Evolutionary conservation across 2,113 vertebrate genomes (phyloP).

Genomic region (Probosciger aterrimus): DNA sequence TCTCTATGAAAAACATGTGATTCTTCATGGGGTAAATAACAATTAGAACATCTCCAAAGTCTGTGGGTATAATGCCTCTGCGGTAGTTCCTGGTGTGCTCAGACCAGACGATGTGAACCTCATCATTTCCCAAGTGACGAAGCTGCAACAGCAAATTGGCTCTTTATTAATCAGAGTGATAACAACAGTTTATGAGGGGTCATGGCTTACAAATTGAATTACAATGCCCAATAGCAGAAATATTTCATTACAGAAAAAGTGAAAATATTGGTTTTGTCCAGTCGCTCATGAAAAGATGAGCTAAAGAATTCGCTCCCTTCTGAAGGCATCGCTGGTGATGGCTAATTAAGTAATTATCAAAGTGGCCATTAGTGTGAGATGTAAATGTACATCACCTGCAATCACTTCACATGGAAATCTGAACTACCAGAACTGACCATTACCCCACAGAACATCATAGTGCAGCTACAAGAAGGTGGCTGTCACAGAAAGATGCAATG

Average conservation of each 20-base stretch:
- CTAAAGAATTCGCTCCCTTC: conserved; percentile 17
- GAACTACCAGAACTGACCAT: not conserved
- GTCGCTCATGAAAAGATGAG: conserved; percentile 27
- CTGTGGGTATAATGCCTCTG: conserved; percentile 94
- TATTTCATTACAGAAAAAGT: conserved; percentile 61
- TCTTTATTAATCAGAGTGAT: conserved; percentile 73
- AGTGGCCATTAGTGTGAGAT: conserved; percentile 28
- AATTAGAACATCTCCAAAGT: conserved; percentile 97
- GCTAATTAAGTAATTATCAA: conserved; percentile 61
- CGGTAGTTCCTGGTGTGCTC: conserved; percentile 97
- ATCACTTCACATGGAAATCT: conserved; percentile 1
- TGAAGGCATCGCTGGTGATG: conserved; percentile 20
- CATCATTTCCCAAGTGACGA: conserved; percentile 98
- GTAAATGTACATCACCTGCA: conserved; percentile 20
- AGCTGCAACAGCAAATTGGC: conserved; percentile 83
- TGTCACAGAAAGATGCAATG: not conserved
- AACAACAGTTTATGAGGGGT: conserved; percentile 66
- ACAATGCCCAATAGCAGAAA: conserved; percentile 57
- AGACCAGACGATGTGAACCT: conserved; percentile 99
- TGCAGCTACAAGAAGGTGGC: not conserved
- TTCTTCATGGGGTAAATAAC: conserved; percentile 99
- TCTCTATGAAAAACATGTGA: conserved; percentile 94
- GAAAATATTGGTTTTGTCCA: conserved; percentile 48
- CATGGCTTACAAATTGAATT: conserved; percentile 68
- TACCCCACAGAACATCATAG: not conserved